Evolutionary conservation across 1,140 invertebrate genomes (phyloP).

Genomic region (Drosophila mojavensis): DNA sequence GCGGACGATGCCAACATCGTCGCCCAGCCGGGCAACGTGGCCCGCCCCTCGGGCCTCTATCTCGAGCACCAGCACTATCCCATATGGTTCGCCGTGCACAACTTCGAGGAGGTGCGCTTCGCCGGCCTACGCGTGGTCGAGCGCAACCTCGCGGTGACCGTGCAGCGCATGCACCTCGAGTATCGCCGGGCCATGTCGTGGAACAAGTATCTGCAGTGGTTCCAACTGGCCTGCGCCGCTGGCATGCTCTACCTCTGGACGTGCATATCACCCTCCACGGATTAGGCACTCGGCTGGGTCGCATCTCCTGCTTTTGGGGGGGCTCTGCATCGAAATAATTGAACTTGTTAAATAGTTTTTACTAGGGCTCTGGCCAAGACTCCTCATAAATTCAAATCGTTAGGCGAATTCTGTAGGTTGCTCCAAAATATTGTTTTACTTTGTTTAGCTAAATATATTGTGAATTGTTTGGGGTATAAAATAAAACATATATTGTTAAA

Average conservation of each 20-base stretch:
- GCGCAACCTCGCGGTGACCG: neutral
- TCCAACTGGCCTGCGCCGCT: constrained; percentile 5
- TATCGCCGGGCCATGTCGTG: neutral
- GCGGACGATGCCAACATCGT: neutral
- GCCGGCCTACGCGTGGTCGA: neutral
- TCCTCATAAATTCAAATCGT: neutral
- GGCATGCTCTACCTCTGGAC: neutral
- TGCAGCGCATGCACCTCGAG: neutral
- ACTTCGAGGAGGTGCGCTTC: neutral
- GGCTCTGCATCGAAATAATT: neutral
- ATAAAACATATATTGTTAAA: too few species aligned
- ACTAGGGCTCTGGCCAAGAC: too few species aligned
- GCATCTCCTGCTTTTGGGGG: too few species aligned
- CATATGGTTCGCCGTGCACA: constrained; percentile 28
- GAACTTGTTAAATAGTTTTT: too few species aligned
- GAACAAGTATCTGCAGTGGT: neutral
- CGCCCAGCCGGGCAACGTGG: constrained; percentile 48
- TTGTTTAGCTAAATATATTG: too few species aligned
- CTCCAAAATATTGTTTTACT: too few species aligned
- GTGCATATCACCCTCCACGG: neutral
- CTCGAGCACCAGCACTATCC: neutral
- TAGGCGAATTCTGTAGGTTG: neutral
- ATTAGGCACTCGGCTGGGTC: neutral
- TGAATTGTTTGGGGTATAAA: too few species aligned
- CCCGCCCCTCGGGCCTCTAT: constrained; percentile 51